Evolutionary conservation across 2,888 invertebrate species (phyloP), one percentile per base, ranked within the genome.

Genomic region (Bursaphelenchus okinawaensis): DNA sequence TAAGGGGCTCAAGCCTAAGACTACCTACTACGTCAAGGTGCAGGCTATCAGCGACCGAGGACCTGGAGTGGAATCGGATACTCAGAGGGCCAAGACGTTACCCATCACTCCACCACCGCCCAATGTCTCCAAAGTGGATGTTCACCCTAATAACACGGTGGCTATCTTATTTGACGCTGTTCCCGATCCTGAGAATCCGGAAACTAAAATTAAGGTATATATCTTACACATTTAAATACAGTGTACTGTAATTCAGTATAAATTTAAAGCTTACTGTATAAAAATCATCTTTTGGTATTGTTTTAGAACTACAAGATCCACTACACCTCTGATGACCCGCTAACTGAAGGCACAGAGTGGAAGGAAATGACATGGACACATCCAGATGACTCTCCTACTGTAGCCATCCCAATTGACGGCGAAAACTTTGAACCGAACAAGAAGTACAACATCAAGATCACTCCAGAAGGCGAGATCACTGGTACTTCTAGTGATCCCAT

Each of bases 351-450:
- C 9, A 73, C 78, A 7, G 73, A 72, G 19, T 81, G 81, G 81
- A 81, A 77, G 29, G 81, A 81, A 55, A 59, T 81, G 24, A 74
- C 68, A 40, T 78, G 72, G 66, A 68, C 69, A 8, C 74, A 76
- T 57, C 75, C 76, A 3, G 74, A 79, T 65, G 74, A 75, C 28
- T 65, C 69, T 1, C 70, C 69, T 22, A 66, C 58, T 23, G 64
- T 64, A n/a, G 52, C 61, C 52, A 60, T 80, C 16, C 68, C 60
- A 4, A 77, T 81, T 56, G 81, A 80, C 60, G 81, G 81, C 26
- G 78, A 80, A 31, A 79, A 80, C 65, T 80, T 81, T 70, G 74
- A 74, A n/a, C 81, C 81, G 7, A 76, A 81, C 40, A 81, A 77
- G 6, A 80, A 75, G 56, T 81, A 79, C 70, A 72, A 68, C 52